Evolutionary conservation across 2,113 vertebrate species (phyloP).

Genomic region (Clarias magur): DNA sequence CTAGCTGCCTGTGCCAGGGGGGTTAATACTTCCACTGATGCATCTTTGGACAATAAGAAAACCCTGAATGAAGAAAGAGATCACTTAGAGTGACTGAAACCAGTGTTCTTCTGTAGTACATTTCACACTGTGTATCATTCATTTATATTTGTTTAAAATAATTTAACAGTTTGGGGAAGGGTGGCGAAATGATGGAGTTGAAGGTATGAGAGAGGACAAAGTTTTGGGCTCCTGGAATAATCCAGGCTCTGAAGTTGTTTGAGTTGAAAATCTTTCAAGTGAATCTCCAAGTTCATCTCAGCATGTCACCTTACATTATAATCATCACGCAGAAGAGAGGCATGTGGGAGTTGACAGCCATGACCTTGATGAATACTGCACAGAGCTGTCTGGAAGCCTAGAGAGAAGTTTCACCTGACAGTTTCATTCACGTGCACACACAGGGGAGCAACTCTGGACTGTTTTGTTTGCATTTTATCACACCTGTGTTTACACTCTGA

Average conservation of each 20-base stretch:
- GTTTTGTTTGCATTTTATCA: constrained; percentile 36
- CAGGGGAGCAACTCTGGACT: neutral
- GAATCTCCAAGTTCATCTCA: neutral
- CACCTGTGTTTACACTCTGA: constrained; percentile 49
- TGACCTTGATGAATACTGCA: neutral
- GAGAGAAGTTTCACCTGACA: constrained; percentile 21
- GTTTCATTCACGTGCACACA: constrained; percentile 16
- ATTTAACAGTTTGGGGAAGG: neutral
- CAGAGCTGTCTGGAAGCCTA: constrained; percentile 16
- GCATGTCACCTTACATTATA: neutral
- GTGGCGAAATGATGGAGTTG: neutral
- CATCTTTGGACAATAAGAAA: neutral
- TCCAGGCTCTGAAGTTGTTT: constrained; percentile 6
- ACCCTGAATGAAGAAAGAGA: neutral
- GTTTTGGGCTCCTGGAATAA: neutral
- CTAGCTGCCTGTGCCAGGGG: neutral
- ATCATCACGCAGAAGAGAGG: neutral
- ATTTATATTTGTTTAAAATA: neutral
- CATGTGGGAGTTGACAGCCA: constrained; percentile 11
- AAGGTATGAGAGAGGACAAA: neutral
- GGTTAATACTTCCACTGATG: too few relatives aligned
- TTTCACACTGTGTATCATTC: neutral
- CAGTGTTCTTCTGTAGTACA: neutral
- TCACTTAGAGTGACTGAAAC: neutral
- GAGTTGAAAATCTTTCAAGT: neutral